Conservation (phyloP, 2,888 invertebrate species). For the Actias luna region DNA sequence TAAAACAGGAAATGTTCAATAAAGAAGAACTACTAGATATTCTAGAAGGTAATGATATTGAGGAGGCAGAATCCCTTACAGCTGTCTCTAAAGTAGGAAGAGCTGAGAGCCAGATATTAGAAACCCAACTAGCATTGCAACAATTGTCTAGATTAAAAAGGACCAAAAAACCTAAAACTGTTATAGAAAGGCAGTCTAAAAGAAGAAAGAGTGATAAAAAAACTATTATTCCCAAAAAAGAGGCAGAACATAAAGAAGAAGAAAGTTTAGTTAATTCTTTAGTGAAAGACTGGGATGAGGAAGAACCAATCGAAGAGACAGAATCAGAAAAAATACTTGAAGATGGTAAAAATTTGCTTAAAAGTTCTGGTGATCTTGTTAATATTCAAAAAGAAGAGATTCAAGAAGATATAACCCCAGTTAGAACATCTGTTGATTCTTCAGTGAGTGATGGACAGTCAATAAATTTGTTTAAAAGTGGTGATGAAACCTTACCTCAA, state of each 20-base stretch:
- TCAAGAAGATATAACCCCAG: slow-evolving; percentile 37
- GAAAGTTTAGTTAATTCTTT: slow-evolving; percentile 74
- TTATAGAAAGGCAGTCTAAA: slow-evolving; percentile 31
- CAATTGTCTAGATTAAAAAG: slow-evolving; percentile 61
- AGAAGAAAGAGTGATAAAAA: slow-evolving; percentile 30
- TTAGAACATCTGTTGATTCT: slow-evolving; percentile 42
- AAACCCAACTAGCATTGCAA: slow-evolving; percentile 62
- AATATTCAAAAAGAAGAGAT: slow-evolving; percentile 34
- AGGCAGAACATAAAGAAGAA: slow-evolving; percentile 34
- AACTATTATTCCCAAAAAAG: slow-evolving; percentile 17
- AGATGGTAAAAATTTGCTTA: slow-evolving; percentile 34
- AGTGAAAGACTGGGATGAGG: slow-evolving; percentile 80
- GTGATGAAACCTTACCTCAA: slow-evolving; percentile 60
- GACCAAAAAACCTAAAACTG: slow-evolving; percentile 30
- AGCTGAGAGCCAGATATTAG: slow-evolving; percentile 35
- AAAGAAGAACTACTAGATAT: slow-evolving; percentile 74
- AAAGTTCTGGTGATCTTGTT: slow-evolving; percentile 33
- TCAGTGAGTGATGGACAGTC: slow-evolving; percentile 44
- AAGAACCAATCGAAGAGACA: slow-evolving; percentile 52
- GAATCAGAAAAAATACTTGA: slow-evolving; percentile 33
- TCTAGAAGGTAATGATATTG: slow-evolving; percentile 67
- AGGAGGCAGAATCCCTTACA: slow-evolving; percentile 34
- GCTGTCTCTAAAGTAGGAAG: slow-evolving; percentile 22
- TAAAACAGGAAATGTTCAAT: slow-evolving; percentile 68
- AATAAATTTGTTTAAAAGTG: slow-evolving; percentile 44